Evolutionary conservation across 35 echinoderm and acorn worm species (phyloP).

Genomic region (Lytechinus variegatus): DNA sequence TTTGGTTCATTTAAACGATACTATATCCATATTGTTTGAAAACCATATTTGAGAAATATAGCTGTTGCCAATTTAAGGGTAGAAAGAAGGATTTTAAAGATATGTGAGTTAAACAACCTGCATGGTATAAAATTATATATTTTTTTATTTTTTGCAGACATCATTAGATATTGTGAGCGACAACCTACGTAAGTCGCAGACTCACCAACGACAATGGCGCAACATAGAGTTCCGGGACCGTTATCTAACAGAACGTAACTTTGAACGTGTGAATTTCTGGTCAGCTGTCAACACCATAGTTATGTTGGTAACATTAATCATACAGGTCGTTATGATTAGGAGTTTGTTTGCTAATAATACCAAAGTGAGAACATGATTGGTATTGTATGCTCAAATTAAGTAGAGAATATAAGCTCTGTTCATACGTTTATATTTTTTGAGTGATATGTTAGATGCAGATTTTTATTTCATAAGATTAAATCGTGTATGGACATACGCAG

Average conservation of each 20-base stretch:
- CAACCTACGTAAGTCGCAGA: conserved; percentile 77
- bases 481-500: too few relatives aligned
- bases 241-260: conserved; percentile 85
- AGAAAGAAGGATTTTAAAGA: too few relatives aligned
- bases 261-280: conserved; percentile 91
- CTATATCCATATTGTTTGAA: too few relatives aligned
- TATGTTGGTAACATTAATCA: conserved; percentile 72
- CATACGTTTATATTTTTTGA: background rate
- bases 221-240: conserved; percentile 96
- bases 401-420: background rate
- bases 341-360: conserved; percentile 66
- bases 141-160: conserved; percentile 56
- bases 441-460: background rate
- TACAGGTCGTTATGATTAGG: conserved; percentile 94
- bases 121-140: background rate
- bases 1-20: too few relatives aligned
- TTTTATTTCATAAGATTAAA: background rate
- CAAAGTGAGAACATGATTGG: conserved; percentile 21
- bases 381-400: background rate
- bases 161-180: conserved; percentile 79
- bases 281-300: conserved; percentile 68
- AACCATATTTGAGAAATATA: too few relatives aligned
- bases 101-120: too few relatives aligned
- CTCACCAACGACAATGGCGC: conserved; percentile 81
- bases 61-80: too few relatives aligned